Percentiles rank a stretch among this genome's conserved stretches.
phyloP scores from a whole-genome alignment of 2,888 invertebrate genomes.

The Aethes cnicana region DNA sequence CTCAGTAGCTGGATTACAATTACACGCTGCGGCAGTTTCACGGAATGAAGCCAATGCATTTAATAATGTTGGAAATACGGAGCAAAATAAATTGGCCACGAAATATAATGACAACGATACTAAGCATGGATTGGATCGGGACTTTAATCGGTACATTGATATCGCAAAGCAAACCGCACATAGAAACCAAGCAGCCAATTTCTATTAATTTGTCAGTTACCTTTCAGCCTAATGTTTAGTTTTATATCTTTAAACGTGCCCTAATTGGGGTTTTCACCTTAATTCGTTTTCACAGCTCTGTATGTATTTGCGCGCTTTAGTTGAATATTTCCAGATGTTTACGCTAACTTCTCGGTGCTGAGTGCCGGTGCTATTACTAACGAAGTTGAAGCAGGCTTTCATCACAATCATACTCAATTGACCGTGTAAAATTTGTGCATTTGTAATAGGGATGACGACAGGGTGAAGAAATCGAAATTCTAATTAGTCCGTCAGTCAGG shows the following conservation, averaged over 20 bases:
- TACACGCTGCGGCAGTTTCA: constrained; percentile 47
- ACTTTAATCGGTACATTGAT: constrained; percentile 52
- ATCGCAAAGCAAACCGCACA: constrained; percentile 52
- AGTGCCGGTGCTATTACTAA: constrained; percentile 11
- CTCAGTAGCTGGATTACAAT: constrained; percentile 51
- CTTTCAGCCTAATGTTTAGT: too few relatives aligned
- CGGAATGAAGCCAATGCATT: constrained; percentile 45
- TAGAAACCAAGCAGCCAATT: constrained; percentile 54
- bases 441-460: too few relatives aligned
- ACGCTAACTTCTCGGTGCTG: constrained; percentile 9
- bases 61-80: constrained; percentile 42
- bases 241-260: neutral
- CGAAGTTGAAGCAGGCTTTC: constrained; percentile 19
- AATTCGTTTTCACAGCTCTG: constrained; percentile 11
- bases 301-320: constrained; percentile 6
- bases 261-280: neutral
- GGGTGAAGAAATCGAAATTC: too few relatives aligned
- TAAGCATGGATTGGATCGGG: constrained; percentile 40
- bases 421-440: too few relatives aligned
- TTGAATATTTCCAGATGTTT: constrained; percentile 11
- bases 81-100: constrained; percentile 43
- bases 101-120: constrained; percentile 43
- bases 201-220: constrained; percentile 38
- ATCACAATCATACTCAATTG: too few relatives aligned
- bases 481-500: too few relatives aligned